These are phyloP conservation scores for Drosophila willistoni DNA, from an alignment of 1,140 invertebrate genomes.

Conservation along the genomic window DNA sequence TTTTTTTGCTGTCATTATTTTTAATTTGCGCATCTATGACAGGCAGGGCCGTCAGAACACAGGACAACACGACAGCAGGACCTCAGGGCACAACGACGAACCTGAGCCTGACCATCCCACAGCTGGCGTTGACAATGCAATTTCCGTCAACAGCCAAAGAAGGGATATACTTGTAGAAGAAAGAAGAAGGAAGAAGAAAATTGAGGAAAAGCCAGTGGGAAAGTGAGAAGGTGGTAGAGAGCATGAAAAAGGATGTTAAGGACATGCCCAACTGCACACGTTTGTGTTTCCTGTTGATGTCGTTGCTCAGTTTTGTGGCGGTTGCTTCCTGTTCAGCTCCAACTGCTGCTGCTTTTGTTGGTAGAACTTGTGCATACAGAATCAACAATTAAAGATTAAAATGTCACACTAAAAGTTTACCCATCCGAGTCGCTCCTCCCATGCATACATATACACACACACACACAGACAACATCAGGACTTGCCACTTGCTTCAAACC, in stretches of 20 bases:
- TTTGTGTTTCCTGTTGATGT: conserved; percentile 53
- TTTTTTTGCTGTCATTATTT: conserved; percentile 60
- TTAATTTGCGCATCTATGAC: conserved; percentile 76
- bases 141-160: conserved; percentile 65
- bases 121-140: conserved; percentile 78
- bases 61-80: conserved; percentile 4
- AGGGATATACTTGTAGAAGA: not conserved
- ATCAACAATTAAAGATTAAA: conserved; percentile 76
- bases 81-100: conserved; percentile 15
- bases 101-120: conserved; percentile 40
- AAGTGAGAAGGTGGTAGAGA: not conserved
- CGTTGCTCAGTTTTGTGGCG: conserved; percentile 40
- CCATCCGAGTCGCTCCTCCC: not conserved
- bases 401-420: conserved; percentile 47
- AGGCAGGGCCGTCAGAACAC: conserved; percentile 20
- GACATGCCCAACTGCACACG: conserved; percentile 37
- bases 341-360: not conserved
- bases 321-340: conserved; percentile 34
- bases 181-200: conserved; percentile 41
- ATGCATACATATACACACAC: too few relatives aligned
- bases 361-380: conserved; percentile 59
- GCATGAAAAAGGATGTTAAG: conserved; percentile 18
- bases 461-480: too few relatives aligned
- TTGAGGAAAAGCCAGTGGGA: conserved; percentile 19
- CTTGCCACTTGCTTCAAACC: not conserved